phyloP scores from a whole-genome alignment of 2,888 invertebrate species.

The Drosophila meridionalis region DNA sequence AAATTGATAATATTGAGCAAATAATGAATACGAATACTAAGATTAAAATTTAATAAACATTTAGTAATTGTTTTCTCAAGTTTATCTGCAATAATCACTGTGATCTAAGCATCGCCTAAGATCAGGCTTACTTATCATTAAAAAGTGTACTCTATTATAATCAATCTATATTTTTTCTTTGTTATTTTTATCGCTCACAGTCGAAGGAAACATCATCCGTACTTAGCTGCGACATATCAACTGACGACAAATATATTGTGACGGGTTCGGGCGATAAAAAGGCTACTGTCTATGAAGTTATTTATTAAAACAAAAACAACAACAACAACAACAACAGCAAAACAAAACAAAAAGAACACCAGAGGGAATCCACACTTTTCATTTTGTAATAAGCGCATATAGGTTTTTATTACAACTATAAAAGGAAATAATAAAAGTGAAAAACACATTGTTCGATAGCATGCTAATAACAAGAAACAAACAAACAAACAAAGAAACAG shows the following conservation, averaged over 20 bases:
- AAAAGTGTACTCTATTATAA: not conserved
- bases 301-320: constrained; percentile 87
- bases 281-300: constrained; percentile 98
- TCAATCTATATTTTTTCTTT: not conserved
- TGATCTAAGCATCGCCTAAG: not conserved
- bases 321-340: constrained; percentile 35
- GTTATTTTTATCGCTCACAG: constrained; percentile 85
- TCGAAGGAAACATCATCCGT: constrained; percentile 99
- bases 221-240: constrained; percentile 98
- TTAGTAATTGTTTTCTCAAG: not conserved
- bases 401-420: constrained; percentile 73
- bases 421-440: constrained; percentile 30
- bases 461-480: constrained; percentile 42
- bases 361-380: constrained; percentile 67
- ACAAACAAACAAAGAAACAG: constrained; percentile 27
- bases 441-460: constrained; percentile 57
- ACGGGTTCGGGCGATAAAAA: constrained; percentile 99
- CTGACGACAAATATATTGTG: constrained; percentile 98
- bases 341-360: constrained; percentile 37
- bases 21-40: not conserved
- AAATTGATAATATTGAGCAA: not conserved
- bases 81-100: not conserved
- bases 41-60: not conserved
- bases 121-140: not conserved
- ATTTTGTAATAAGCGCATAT: constrained; percentile 80